phyloP scores from a whole-genome alignment of 1,140 invertebrate species.

The Hycleus cichorii region DNA sequence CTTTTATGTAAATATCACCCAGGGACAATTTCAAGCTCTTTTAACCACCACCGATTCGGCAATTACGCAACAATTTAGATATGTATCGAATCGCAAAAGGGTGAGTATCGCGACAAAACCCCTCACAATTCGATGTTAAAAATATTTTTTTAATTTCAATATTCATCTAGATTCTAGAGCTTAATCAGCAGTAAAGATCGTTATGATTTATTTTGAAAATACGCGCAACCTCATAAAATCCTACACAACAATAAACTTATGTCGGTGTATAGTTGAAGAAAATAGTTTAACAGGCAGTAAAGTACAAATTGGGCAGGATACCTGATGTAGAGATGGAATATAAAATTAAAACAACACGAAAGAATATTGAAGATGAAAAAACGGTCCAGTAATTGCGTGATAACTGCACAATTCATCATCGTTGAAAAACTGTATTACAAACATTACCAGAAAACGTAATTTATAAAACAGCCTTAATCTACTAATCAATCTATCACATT shows the following conservation, averaged over 20 bases:
- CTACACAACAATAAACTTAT: no score
- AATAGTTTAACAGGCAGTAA: no score
- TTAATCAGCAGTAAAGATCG: no score
- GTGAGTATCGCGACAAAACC: background rate
- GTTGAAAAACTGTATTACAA: no score
- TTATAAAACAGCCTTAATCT: constrained; percentile 26
- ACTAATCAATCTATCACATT: constrained; percentile 35
- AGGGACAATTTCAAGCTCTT: constrained; percentile 42
- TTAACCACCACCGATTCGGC: constrained; percentile 36
- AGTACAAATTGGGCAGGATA: no score
- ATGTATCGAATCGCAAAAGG: constrained; percentile 29
- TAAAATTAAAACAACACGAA: background rate
- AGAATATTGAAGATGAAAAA: background rate
- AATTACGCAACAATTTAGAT: constrained; percentile 41
- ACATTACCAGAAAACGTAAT: constrained; percentile 20
- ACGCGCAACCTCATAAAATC: no score
- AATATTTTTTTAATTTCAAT: no score
- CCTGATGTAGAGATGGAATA: background rate
- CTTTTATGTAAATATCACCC: constrained; percentile 36
- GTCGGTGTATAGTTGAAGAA: no score
- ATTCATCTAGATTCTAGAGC: no score
- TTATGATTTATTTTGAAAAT: no score
- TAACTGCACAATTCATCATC: constrained; percentile 12
- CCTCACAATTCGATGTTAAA: no score
- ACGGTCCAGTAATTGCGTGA: constrained; percentile 23